phyloP scores from a whole-genome alignment of 35 echinoderm and acorn worm genomes.

The Eucidaris tribuloides region DNA sequence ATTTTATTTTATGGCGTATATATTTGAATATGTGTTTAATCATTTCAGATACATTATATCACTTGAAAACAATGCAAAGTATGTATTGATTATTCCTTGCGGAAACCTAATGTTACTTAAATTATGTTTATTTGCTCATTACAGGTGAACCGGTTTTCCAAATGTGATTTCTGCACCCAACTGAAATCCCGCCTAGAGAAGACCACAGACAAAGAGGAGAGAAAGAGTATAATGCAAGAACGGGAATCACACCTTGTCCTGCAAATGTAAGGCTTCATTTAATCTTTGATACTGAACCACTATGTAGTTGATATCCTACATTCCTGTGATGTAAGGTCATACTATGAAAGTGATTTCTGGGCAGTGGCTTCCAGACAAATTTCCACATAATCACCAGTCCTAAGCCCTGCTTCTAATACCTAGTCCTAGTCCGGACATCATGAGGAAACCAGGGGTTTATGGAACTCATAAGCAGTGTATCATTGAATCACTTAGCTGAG shows the following conservation, averaged over 20 bases:
- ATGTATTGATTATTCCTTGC: neutral
- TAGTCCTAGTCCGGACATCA: no score
- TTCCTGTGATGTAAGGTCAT: no score
- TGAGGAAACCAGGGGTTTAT: no score
- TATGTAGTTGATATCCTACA: no score
- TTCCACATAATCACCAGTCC: no score
- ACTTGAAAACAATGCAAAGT: neutral
- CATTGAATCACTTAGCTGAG: no score
- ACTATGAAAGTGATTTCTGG: no score
- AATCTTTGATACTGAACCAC: no score
- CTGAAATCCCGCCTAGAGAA: neutral
- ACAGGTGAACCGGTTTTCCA: constrained; percentile 36
- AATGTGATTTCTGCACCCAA: constrained; percentile 30
- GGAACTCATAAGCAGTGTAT: no score
- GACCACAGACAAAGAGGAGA: constrained; percentile 12
- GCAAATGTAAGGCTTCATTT: constrained; percentile 32
- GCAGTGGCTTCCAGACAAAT: no score
- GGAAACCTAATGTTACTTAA: neutral
- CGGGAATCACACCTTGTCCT: constrained; percentile 14
- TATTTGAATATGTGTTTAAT: neutral
- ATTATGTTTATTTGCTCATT: neutral
- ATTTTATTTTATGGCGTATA: no score
- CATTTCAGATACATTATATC: neutral
- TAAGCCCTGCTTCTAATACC: no score
- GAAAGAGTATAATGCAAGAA: constrained; percentile 1